Percentiles rank a stretch among this genome's conserved stretches.
These are phyloP conservation scores for Ptychoptera albimana DNA, from an alignment of 2,888 invertebrate species.

Conservation along the genomic window DNA sequence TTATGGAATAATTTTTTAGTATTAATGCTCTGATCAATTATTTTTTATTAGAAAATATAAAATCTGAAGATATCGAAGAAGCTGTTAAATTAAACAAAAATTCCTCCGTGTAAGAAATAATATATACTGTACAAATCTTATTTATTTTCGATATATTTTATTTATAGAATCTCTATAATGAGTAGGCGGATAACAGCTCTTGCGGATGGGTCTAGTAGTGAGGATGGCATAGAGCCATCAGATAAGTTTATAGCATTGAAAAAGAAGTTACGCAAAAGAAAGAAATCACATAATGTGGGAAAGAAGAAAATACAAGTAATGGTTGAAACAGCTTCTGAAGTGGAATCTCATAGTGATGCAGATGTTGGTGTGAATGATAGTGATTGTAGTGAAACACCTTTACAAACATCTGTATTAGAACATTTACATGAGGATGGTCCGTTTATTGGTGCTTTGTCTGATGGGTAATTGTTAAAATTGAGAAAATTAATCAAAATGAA, in stretches of 20 bases:
- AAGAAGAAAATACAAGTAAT: slow-evolving; percentile 30
- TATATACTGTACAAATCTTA: background rate
- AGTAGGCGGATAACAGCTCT: slow-evolving; percentile 20
- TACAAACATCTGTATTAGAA: slow-evolving; percentile 27
- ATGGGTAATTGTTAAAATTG: slow-evolving; percentile 27
- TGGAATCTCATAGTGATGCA: slow-evolving; percentile 40
- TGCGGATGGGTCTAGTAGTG: slow-evolving; percentile 27
- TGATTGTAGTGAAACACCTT: slow-evolving; percentile 25
- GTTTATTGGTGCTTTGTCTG: slow-evolving; percentile 33
- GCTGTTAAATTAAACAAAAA: slow-evolving; percentile 8
- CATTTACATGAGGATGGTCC: slow-evolving; percentile 35
- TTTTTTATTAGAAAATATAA: slow-evolving; percentile 1
- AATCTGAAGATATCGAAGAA: slow-evolving; percentile 7
- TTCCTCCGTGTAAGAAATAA: slow-evolving; percentile 10
- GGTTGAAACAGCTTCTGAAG: slow-evolving; percentile 44
- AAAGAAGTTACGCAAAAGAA: slow-evolving; percentile 25
- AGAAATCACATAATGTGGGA: slow-evolving; percentile 31
- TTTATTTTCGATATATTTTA: no score
- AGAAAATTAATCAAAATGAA: no score
- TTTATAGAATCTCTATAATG: slow-evolving; percentile 16
- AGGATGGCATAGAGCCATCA: slow-evolving; percentile 18
- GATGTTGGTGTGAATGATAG: slow-evolving; percentile 31
- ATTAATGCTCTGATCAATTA: background rate
- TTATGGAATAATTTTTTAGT: background rate
- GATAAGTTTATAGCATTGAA: slow-evolving; percentile 17